Base-by-base conservation (phyloP, 2,888 invertebrate species). In the Ecdyonurus torrentis region DNA sequence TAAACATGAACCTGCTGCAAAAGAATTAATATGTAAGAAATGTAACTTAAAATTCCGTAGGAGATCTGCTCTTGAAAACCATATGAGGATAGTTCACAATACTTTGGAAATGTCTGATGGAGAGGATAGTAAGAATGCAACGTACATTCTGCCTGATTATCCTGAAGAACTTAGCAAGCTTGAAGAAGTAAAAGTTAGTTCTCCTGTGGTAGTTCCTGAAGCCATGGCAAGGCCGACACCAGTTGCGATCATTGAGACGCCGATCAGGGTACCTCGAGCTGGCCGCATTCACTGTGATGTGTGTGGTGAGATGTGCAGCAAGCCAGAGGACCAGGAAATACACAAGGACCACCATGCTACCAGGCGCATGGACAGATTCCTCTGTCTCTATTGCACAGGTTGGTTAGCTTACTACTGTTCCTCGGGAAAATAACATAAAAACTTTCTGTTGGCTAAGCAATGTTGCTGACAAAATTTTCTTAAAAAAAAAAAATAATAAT, bases 321-420 rank as follows among this genome's bases (percentile, higher is more conserved):
- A 19, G n/a, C 25, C 20, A 2, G 37, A 37, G 19, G 60, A 60
- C 19, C 60, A 7, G 2, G 60, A 25, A 18, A 24, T 60, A 3
- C 60, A 60, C 37, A 37, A 60, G 19, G 37, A 37, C 25, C 37
- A 25, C n/a, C 60, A 60, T 10, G 37, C 37, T 3, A 60, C 25
- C n/a, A 18, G 24, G 3, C 10, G 19, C 1, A 2, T n/a, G 3
- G 25, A 24, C 24, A n/a, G 20, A n/a, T 60, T 60, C 37, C 37
- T 25, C 18, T 60, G 60, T 24, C 37, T 60, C 10, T 60, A 25
- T 22, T 60, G 60, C 60, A 7, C 19, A 25, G 60, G 60, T 60
- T 23, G 15, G 37, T 37, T 37, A n/a, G n/a, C n/a, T n/a, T n/a
- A n/a, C n/a, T n/a, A n/a, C n/a, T n/a, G n/a, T n/a, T n/a, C n/a